A percentile compares a stretch with the other conserved stretches of the same genome.
Conservation (phyloP, 2,797 vertebrate genomes). For the Uromys caudimaculatus region DNA sequence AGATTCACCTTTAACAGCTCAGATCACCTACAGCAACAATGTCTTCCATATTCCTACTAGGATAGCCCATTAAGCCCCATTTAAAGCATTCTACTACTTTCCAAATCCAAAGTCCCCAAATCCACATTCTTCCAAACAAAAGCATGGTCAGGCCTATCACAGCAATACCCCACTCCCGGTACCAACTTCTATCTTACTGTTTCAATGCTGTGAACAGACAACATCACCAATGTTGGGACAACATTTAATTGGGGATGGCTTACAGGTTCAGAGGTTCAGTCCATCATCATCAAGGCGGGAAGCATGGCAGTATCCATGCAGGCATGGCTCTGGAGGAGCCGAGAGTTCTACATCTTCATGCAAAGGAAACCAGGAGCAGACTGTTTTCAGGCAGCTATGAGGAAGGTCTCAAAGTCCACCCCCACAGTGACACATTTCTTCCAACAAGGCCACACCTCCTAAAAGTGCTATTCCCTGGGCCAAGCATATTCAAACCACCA, state of each 20-base stretch:
- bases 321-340: background rate
- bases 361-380: background rate
- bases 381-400: background rate
- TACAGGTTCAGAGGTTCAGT: background rate
- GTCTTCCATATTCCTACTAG: background rate
- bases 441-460: background rate
- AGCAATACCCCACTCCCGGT: background rate
- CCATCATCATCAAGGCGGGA: background rate
- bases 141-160: background rate
- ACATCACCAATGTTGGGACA: background rate
- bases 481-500: background rate
- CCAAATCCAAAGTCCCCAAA: background rate
- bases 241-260: background rate
- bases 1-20: background rate
- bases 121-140: no score
- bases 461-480: background rate
- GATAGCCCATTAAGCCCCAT: background rate
- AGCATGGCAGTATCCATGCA: background rate
- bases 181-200: background rate
- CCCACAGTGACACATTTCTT: background rate
- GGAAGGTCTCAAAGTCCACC: background rate
- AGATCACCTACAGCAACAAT: background rate
- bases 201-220: background rate
- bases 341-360: background rate
- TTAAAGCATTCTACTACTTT: background rate